Conservation (phyloP, 2,888 invertebrate species). For the Sminthurides aquaticus region DNA sequence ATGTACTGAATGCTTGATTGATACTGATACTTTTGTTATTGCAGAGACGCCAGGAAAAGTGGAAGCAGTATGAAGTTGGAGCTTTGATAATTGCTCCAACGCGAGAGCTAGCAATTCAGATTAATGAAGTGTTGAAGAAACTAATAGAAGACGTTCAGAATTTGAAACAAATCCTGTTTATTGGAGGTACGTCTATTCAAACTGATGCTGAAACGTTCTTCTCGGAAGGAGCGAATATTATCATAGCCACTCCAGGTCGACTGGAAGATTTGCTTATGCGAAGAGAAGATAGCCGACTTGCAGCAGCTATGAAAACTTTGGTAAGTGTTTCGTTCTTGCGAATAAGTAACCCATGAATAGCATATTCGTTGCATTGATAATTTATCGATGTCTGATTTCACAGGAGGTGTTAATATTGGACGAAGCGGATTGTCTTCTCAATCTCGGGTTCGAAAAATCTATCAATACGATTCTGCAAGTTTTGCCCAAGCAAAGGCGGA, state of each 20-base stretch:
- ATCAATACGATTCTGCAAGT: constrained; percentile 81
- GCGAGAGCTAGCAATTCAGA: constrained; percentile 87
- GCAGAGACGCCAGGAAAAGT: constrained; percentile 52
- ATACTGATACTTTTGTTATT: not conserved
- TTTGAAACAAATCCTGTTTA: constrained; percentile 46
- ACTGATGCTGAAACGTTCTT: constrained; percentile 63
- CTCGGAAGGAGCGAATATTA: constrained; percentile 68
- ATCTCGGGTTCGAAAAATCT: constrained; percentile 80
- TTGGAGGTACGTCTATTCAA: constrained; percentile 77
- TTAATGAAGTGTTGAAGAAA: constrained; percentile 57
- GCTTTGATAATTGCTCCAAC: constrained; percentile 91
- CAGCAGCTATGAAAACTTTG: constrained; percentile 66
- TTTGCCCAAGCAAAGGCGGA: constrained; percentile 85
- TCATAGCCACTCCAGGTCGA: constrained; percentile 91
- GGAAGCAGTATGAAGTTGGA: constrained; percentile 70
- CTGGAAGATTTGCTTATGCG: constrained; percentile 69
- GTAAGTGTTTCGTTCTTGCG: constrained; percentile 52
- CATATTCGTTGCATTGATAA: not conserved
- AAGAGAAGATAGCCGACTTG: constrained; percentile 54
- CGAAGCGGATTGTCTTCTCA: constrained; percentile 90
- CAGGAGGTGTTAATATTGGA: constrained; percentile 88
- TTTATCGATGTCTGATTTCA: constrained; percentile 39
- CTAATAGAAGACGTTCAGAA: constrained; percentile 50
- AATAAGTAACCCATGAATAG: not conserved
- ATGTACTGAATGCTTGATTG: not conserved